Evolutionary conservation across 2,113 vertebrate genomes (phyloP).

Genomic region (Seriola rivoliana): DNA sequence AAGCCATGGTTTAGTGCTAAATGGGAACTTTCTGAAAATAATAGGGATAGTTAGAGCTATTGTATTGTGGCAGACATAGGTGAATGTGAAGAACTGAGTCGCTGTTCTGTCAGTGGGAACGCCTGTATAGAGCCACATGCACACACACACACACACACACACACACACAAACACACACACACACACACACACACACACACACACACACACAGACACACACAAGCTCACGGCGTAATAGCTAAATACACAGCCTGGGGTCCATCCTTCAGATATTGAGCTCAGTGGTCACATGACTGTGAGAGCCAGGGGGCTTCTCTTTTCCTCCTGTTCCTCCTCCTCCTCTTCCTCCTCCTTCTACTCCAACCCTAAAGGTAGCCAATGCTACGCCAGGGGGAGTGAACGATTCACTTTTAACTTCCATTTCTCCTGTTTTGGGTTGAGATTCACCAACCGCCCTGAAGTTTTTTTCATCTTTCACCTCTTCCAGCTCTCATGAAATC

Average conservation of each 20-base stretch:
- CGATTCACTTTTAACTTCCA: conserved; percentile 79
- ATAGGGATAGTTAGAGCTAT: conserved; percentile 70
- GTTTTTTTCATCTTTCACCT: conserved; percentile 61
- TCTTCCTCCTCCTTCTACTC: conserved; percentile 41
- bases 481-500: conserved; percentile 83
- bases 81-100: conserved; percentile 40
- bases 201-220: conserved; percentile 24
- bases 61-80: conserved; percentile 63
- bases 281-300: conserved; percentile 65
- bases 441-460: conserved; percentile 63
- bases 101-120: conserved; percentile 48
- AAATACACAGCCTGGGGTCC: conserved; percentile 75
- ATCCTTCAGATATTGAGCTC: conserved; percentile 74
- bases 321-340: conserved; percentile 52
- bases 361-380: conserved; percentile 75
- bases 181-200: background rate
- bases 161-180: conserved; percentile 14
- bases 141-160: background rate
- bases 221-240: conserved; percentile 56
- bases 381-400: conserved; percentile 76
- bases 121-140: background rate
- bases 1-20: conserved; percentile 73
- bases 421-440: conserved; percentile 74
- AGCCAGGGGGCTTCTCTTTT: conserved; percentile 63
- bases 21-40: conserved; percentile 81